These are phyloP conservation scores for Lutjanus erythropterus DNA, from an alignment of 2,113 vertebrate species.

Conservation along the genomic window DNA sequence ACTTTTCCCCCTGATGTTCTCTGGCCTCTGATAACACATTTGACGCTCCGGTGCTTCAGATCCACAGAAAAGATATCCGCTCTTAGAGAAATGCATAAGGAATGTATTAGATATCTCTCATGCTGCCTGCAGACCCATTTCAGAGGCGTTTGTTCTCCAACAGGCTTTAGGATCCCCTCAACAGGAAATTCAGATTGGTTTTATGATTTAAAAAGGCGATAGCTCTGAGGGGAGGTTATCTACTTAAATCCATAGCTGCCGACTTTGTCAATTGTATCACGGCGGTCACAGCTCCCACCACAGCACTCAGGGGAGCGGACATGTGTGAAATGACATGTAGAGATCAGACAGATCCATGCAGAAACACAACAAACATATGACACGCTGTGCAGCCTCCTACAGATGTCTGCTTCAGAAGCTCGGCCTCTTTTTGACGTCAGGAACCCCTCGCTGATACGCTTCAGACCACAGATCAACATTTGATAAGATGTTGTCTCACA, in stretches of 20 bases:
- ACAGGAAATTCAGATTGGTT: conserved; percentile 28
- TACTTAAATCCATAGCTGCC: conserved; percentile 22
- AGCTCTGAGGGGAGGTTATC: conserved; percentile 35
- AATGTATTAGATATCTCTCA: conserved; percentile 15
- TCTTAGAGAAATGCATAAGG: conserved; percentile 22
- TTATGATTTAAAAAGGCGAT: conserved; percentile 36
- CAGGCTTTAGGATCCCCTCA: conserved; percentile 3
- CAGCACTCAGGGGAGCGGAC: conserved; percentile 20
- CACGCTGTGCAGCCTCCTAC: conserved; percentile 1
- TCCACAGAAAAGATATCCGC: conserved; percentile 21
- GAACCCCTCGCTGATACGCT: background rate
- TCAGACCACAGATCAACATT: background rate
- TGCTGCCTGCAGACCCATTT: conserved; percentile 17
- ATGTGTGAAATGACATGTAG: conserved; percentile 38
- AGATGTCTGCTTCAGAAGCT: conserved; percentile 6
- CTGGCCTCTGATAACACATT: background rate
- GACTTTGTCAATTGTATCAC: background rate
- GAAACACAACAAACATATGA: conserved; percentile 2
- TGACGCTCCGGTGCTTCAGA: conserved; percentile 6
- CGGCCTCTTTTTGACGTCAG: conserved; percentile 21
- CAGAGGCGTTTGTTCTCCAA: conserved; percentile 18
- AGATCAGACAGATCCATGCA: conserved; percentile 18
- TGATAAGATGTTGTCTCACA: conserved; percentile 11
- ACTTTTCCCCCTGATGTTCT: background rate
- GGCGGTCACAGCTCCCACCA: background rate